phyloP scores from a whole-genome alignment of 2,113 vertebrate genomes.

The Python bivittatus region DNA sequence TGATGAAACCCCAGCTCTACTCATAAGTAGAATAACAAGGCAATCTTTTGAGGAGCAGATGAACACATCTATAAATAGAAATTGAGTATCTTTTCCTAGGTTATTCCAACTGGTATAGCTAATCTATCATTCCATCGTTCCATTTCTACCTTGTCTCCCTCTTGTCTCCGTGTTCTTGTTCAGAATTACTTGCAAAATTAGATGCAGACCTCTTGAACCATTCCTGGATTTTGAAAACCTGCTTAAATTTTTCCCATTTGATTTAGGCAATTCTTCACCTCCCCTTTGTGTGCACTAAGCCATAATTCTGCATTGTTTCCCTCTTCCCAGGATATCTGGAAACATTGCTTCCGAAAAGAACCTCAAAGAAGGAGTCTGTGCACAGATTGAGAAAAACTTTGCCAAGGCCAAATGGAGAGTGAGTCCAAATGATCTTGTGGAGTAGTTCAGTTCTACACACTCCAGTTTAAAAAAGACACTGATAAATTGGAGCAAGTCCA shows the following conservation, averaged over 20 bases:
- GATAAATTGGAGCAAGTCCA: background rate
- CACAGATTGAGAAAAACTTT: slow-evolving; percentile 88
- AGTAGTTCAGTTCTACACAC: background rate
- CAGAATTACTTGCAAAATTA: background rate
- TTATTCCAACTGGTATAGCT: background rate
- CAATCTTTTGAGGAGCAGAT: background rate
- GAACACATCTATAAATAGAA: too few species aligned
- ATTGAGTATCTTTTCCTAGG: background rate
- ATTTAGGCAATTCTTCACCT: background rate
- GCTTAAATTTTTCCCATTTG: background rate
- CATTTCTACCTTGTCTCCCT: background rate
- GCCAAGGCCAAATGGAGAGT: slow-evolving; percentile 88
- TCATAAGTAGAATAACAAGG: too few species aligned
- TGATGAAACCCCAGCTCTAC: too few species aligned
- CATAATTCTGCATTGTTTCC: background rate
- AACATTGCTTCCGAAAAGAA: slow-evolving; percentile 85
- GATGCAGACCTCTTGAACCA: background rate
- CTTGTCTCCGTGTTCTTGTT: background rate
- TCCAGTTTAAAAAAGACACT: background rate
- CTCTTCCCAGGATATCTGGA: slow-evolving; percentile 78
- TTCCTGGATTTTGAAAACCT: background rate
- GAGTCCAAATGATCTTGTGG: slow-evolving; percentile 46
- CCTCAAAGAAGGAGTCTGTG: slow-evolving; percentile 84
- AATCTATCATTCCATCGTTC: background rate
- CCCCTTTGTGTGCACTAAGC: background rate